These are phyloP conservation scores for Fratercula arctica DNA, from an alignment of 2,797 vertebrate genomes.

Conservation along the genomic window DNA sequence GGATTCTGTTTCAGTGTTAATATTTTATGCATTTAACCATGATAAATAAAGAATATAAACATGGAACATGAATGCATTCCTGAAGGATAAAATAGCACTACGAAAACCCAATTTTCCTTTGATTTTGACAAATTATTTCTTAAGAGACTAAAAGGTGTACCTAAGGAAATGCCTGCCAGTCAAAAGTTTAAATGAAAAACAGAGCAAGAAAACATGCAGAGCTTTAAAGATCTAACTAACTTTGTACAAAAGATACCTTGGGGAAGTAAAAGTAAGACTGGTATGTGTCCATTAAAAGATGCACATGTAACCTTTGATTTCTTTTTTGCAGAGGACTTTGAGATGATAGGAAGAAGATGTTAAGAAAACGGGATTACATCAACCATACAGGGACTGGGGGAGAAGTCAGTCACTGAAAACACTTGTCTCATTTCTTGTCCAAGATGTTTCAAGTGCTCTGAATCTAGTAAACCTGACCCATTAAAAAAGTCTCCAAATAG, in stretches of 20 bases:
- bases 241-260: background rate
- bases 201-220: background rate
- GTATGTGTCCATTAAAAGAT: background rate
- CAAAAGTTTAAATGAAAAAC: slow-evolving; percentile 38
- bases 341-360: background rate
- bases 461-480: background rate
- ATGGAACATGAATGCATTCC: slow-evolving; percentile 40
- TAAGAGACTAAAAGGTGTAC: slow-evolving; percentile 38
- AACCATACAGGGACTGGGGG: background rate
- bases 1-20: slow-evolving; percentile 54
- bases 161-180: background rate
- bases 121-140: slow-evolving; percentile 37
- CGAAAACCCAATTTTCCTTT: slow-evolving; percentile 16
- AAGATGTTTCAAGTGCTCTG: background rate
- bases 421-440: background rate
- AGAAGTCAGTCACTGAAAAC: background rate
- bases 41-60: slow-evolving; percentile 49
- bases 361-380: background rate
- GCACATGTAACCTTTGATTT: background rate
- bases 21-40: slow-evolving; percentile 30
- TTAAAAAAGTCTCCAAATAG: background rate
- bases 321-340: background rate
- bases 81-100: slow-evolving; percentile 40
- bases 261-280: background rate
- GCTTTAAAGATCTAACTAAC: background rate